Evolutionary conservation across 2,888 invertebrate genomes (phyloP).

Genomic region (Silvanus unidentatus): DNA sequence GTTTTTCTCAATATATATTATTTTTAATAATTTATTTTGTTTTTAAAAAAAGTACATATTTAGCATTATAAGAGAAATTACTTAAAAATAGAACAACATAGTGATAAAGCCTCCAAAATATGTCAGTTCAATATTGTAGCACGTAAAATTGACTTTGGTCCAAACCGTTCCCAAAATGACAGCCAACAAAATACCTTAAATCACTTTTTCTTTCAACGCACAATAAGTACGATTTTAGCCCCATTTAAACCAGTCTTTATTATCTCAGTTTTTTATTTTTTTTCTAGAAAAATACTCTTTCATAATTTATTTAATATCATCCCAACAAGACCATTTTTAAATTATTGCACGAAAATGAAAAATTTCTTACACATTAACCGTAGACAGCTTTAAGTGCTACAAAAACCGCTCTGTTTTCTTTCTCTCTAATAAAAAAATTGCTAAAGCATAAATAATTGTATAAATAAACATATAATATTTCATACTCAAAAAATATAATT

Average conservation of each 20-base stretch:
- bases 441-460: conserved; percentile 26
- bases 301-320: no score
- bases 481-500: conserved; percentile 21
- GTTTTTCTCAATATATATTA: conserved; percentile 3
- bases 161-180: neutral
- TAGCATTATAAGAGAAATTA: conserved; percentile 17
- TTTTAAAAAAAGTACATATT: conserved; percentile 23
- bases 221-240: no score
- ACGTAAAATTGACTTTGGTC: conserved; percentile 16
- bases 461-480: conserved; percentile 25
- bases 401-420: conserved; percentile 6
- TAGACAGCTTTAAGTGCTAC: conserved; percentile 20
- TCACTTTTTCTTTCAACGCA: no score
- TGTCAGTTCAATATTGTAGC: conserved; percentile 19
- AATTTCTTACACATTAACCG: neutral
- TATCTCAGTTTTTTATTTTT: no score
- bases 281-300: no score
- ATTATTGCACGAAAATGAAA: conserved; percentile 21
- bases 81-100: conserved; percentile 15
- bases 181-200: conserved; percentile 1
- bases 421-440: neutral
- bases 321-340: neutral
- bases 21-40: conserved; percentile 10
- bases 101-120: conserved; percentile 24
- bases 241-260: no score